phyloP scores from a whole-genome alignment of 1,140 invertebrate species.

The Eubasilissa regina region DNA sequence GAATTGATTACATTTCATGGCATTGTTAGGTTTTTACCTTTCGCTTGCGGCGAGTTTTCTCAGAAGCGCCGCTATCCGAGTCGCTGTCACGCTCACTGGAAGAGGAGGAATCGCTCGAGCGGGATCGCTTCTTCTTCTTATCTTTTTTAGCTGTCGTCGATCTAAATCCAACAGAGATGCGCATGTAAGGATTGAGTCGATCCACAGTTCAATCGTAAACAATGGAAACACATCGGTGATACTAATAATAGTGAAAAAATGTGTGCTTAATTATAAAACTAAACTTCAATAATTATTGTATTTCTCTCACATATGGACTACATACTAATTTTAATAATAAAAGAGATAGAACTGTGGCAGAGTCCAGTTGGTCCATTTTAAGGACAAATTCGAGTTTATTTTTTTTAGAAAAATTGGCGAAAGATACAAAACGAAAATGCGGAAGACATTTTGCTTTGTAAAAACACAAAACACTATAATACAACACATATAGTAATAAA shows the following conservation, averaged over 20 bases:
- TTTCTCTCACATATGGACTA: no score
- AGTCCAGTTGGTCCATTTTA: no score
- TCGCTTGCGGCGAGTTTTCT: slow-evolving; percentile 72
- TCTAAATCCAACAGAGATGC: slow-evolving; percentile 46
- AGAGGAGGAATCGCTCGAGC: slow-evolving; percentile 64
- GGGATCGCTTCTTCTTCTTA: slow-evolving; percentile 73
- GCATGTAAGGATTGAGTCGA: slow-evolving; percentile 10
- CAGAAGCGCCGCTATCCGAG: slow-evolving; percentile 68
- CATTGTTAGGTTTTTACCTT: slow-evolving; percentile 67
- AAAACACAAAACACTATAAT: slow-evolving; percentile 51
- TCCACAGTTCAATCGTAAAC: not conserved
- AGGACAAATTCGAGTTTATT: no score
- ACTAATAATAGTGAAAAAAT: not conserved
- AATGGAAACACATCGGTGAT: slow-evolving; percentile 13
- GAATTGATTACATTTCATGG: slow-evolving; percentile 1
- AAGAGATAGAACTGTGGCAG: no score
- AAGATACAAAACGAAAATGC: not conserved
- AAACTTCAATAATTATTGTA: no score
- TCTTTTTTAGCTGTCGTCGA: slow-evolving; percentile 63
- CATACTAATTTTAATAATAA: no score
- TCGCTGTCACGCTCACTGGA: slow-evolving; percentile 67
- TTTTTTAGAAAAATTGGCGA: not conserved
- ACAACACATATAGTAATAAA: slow-evolving; percentile 57
- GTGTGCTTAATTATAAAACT: not conserved
- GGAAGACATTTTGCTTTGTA: slow-evolving; percentile 12